Evolutionary conservation across 2,113 vertebrate species (phyloP), one percentile per base, ranked within the genome.

Genomic region (Chlamydotis undulata): DNA sequence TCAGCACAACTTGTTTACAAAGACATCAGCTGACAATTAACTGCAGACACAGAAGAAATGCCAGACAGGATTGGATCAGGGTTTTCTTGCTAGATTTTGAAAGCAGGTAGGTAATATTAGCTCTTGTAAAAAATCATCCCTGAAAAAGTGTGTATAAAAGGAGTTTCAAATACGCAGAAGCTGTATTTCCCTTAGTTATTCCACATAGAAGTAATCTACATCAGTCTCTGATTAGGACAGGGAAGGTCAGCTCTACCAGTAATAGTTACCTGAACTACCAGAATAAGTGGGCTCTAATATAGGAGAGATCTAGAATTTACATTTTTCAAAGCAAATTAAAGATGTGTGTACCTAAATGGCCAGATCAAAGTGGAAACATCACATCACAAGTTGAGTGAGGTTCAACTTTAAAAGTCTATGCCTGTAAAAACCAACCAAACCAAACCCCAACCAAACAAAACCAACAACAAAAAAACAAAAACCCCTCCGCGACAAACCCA

Each of bases 271-370:
- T 23, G 24, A 52, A 29, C 28, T 50, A 13, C 43, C 47, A 1
- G 63, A 75, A 70, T 7, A 37, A 74, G 17, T 13, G 45, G 5
- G 19, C 7, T 37, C 10, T 52, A 29, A 29, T 12, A 12, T 1
- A 29, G 7, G 14, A 35, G 19, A 53, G 33, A 39, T 3, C 3
- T 17, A 9, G 3, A 82, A 75, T n/a, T 81, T 6, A 4, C 0
- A 55, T 33, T 57, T 29, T 56, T 78, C 21, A 18, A 69, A 69
- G 50, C 7, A 49, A 68, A 25, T 29, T 7, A 41, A 67, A 67
- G 22, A 24, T 5, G 10, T 0, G 2, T 23, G 14, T 50, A 23
- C 7, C 4, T 35, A 33, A 65, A 67, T 14, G 8, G 14, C 18
- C 14, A 37, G 39, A 56, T 67, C 7, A 26, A 69, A 29, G 21